A percentile compares a stretch with the other conserved stretches of the same genome.
Evolutionary conservation across 2,113 vertebrate species (phyloP).

Genomic region (Brevimyrus niger): DNA sequence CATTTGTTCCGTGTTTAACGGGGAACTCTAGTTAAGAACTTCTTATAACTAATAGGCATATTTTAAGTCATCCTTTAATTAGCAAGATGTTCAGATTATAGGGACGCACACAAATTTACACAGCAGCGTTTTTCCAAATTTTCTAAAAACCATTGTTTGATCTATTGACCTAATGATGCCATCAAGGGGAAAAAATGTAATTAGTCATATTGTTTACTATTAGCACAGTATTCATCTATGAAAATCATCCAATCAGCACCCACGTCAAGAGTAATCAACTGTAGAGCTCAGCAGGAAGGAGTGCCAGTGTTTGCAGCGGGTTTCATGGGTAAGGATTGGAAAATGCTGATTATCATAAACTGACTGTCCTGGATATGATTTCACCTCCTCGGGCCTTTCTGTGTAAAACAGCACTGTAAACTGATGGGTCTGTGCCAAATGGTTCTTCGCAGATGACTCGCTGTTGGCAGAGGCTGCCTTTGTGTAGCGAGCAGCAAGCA

Average conservation of each 20-base stretch:
- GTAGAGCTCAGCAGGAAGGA: background rate
- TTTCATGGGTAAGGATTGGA: background rate
- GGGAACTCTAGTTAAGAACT: background rate
- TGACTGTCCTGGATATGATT: background rate
- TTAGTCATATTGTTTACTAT: background rate
- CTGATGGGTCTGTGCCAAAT: background rate
- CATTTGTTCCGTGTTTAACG: background rate
- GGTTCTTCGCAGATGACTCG: background rate
- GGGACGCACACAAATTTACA: background rate
- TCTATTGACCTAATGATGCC: background rate
- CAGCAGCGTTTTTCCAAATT: background rate
- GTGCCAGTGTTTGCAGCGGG: background rate
- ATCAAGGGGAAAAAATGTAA: background rate
- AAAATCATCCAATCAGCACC: background rate
- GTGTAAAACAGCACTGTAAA: background rate
- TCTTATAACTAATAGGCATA: background rate
- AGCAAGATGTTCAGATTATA: background rate
- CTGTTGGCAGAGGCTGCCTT: background rate
- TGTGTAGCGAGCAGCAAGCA: background rate
- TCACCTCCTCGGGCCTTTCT: background rate
- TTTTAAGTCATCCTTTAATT: background rate
- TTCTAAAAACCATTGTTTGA: background rate
- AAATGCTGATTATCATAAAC: background rate
- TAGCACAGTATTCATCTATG: background rate
- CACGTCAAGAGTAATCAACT: background rate